phyloP scores from a whole-genome alignment of 2,797 vertebrate genomes.

The Streptopelia turtur region DNA sequence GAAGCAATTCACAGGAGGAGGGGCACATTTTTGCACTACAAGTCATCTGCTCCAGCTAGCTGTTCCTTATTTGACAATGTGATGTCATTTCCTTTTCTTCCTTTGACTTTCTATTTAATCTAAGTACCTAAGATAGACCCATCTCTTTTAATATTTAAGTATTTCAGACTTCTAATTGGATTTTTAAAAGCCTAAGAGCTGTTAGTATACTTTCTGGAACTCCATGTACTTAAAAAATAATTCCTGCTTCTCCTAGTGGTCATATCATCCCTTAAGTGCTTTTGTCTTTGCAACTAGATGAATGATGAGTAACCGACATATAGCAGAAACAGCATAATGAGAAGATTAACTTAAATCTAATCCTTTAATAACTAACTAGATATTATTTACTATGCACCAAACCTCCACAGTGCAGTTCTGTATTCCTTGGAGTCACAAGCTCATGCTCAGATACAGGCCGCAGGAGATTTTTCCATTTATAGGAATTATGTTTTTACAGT shows the following conservation, averaged over 20 bases:
- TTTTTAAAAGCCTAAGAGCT: not conserved
- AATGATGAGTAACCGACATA: not conserved
- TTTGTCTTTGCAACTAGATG: not conserved
- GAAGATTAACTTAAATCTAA: not conserved
- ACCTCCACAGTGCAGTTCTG: not conserved
- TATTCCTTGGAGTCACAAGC: not conserved
- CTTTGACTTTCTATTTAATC: slow-evolving; percentile 46
- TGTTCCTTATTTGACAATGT: slow-evolving; percentile 80
- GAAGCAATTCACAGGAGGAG: slow-evolving; percentile 76
- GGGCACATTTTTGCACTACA: slow-evolving; percentile 78
- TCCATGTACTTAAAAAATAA: not conserved
- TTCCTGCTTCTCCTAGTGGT: not conserved
- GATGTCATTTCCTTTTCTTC: slow-evolving; percentile 79
- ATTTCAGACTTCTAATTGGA: not conserved
- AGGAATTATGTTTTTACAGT: not conserved
- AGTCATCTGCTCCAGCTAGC: slow-evolving; percentile 74
- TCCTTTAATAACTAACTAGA: not conserved
- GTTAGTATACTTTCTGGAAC: not conserved
- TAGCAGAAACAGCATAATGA: not conserved
- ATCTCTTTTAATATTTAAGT: slow-evolving; percentile 31
- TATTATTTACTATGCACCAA: not conserved
- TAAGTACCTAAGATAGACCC: not conserved
- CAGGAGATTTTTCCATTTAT: not conserved
- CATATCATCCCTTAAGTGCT: not conserved
- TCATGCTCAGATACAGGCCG: not conserved